Base-by-base conservation (phyloP, 2,888 invertebrate species). In the Pheosia gnoma region DNA sequence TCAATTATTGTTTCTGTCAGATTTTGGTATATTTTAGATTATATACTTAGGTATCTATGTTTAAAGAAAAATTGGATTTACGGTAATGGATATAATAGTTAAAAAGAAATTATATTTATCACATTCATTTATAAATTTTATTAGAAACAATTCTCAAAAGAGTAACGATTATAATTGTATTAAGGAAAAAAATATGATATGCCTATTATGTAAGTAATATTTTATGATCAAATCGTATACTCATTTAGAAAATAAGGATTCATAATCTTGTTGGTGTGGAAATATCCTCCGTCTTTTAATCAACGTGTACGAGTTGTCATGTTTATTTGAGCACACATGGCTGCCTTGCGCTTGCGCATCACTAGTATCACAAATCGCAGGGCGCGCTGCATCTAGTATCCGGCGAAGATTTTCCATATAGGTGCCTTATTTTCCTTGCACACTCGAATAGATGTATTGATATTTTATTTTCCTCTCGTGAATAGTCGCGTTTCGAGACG, bases 141-240 rank as follows among this genome's bases (percentile, higher is more conserved):
- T 61, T 67, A 63, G 62, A 70, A 61, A 59, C 60, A 68, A 70
- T 74, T 80, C 75, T 78, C 80, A 80, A 61, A 59, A 57, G 64
- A 68, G 70, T 68, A 66, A 70, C 70, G 59, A 65, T 61, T 70
- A 67, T 63, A 58, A 60, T 62, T 59, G 67, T 62, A 58, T 67
- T 61, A 65, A 71, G 25, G 25, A 68, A 72, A 74, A 77, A 79
- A 68, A 71, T 67, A 51, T 67, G 63, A 41, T 53, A 11, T 60
- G 59, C 56, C 71, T 70, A 73, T 70, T 61, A 74, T 66, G 49
- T 79, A 73, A 74, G 70, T 74, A 71, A 66, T 74, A 75, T 72
- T 77, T 77, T 80, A 86, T 81, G 91, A 91, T 89, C 91, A 91
- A 91, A 82, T 81, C 81, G 84, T 90, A 90, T 92, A 91, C 91